Evolutionary conservation across 2,113 vertebrate genomes (phyloP), one percentile per base, ranked within the genome.

Genomic region (Sinocyclocheilus grahami): DNA sequence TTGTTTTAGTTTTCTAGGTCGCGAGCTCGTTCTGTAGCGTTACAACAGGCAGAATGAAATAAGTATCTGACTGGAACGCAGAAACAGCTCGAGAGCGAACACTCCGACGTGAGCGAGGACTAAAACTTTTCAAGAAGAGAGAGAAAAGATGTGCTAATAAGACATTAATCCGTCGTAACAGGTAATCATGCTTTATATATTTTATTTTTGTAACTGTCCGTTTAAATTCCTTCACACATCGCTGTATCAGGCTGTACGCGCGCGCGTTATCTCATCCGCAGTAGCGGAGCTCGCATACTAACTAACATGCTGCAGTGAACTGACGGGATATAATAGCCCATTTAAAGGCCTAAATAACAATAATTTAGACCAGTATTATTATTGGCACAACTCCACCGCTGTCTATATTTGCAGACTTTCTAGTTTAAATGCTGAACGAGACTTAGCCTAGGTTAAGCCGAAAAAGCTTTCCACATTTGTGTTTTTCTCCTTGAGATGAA

Each of bases 61-160:
- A 69, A 69, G 62, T 82, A 46, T 74, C 24, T 69, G 24, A 51
- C 20, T 3, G 46, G 65, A 83, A 83, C 46, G 4, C 14, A 71
- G 67, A 69, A 53, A 79, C 74, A 27, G 71, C 48, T 46, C 65
- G 13, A 22, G 55, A 74, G 53, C 75, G 62, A 65, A n/a, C 80
- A 84, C 69, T 33, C 67, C 69, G 30, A 48, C 81, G 63, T 62
- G 78, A 55, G 20, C 76, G 53, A 78, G 82, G 78, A 85, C 82
- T 78, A 81, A 86, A 89, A 89, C 77, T 89, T 89, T 67, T n/a
- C 14, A 30, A 63, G 48, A 37, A 55, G 67, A 74, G 11, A n/a
- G 27, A 78, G 78, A 53, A 42, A 87, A 42, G 48, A 51, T 65
- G 85, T 33, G 67, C 37, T 10, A 39, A 27, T 87, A 58, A 87